A percentile compares a stretch with the other conserved stretches of the same genome.
These are phyloP conservation scores for Centropus bengalensis DNA, from an alignment of 2,113 vertebrate species.

Conservation along the genomic window DNA sequence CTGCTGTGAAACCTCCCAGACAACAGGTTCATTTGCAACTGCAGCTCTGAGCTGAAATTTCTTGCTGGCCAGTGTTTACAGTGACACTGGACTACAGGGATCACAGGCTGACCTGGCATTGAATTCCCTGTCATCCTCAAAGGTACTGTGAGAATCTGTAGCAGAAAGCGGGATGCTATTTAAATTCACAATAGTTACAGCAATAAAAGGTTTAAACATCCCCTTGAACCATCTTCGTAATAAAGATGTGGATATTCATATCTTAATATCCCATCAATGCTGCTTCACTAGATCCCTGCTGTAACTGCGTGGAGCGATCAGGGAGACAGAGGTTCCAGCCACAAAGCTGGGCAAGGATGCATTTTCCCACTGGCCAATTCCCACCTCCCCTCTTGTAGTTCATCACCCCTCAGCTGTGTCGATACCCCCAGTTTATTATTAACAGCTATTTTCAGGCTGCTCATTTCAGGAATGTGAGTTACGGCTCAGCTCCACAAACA, in stretches of 20 bases:
- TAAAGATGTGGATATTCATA: background rate
- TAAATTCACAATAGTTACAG: slow-evolving; percentile 29
- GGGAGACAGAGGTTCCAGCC: background rate
- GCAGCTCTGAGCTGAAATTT: background rate
- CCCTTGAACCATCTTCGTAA: background rate
- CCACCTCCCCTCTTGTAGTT: background rate
- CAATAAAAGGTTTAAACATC: slow-evolving; percentile 37
- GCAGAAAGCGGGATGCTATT: background rate
- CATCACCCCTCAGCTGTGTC: slow-evolving; percentile 11
- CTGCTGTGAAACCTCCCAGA: background rate
- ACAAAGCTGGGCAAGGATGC: background rate
- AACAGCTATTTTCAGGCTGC: background rate
- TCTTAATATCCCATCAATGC: background rate
- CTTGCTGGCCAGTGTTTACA: background rate
- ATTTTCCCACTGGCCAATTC: background rate
- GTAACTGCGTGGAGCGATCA: background rate
- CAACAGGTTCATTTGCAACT: background rate
- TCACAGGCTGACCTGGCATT: background rate
- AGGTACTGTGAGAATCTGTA: background rate
- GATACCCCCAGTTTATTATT: slow-evolving; percentile 14
- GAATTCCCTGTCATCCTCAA: background rate
- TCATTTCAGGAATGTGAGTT: background rate
- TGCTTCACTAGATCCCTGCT: slow-evolving; percentile 2
- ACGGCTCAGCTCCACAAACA: background rate
- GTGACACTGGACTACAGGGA: background rate